Evolutionary conservation across 2,888 invertebrate species (phyloP), one percentile per base, ranked within the genome.

Genomic region (Macropis europaea): DNA sequence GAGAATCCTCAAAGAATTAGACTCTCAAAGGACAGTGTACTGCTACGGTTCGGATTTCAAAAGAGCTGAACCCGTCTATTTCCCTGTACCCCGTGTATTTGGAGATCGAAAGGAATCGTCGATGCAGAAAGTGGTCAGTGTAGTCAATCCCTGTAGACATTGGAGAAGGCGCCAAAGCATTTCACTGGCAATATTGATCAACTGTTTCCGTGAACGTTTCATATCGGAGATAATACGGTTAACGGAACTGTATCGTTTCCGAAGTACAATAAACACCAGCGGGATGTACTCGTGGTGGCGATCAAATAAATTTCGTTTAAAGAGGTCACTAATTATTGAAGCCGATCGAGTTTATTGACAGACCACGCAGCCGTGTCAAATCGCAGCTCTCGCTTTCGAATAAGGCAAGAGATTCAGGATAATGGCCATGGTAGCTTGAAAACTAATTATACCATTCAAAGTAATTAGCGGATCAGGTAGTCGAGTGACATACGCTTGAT

Each of bases 121-220:
- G 48, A 38, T 53, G 61, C 54, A 53, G 61, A 61, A 61, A 61
- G 43, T 50, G 61, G 70, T 38, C 48, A 42, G 19, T 19, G 32
- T 13, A 50, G 45, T 26, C 45, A 3, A 28, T 52, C 30, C 38
- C 15, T 19, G n/a, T 11, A 36, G 36, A 52, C 15, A 42, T 56
- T 32, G 19, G 17, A 50, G 50, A 43, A 28, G 26, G 13, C 34
- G 47, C 34, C n/a, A 48, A 26, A 60, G 30, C 47, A 17, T 61
- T 56, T 57, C 38, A 30, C 13, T 9, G 30, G 17, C 48, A 19
- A 56, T 53, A 19, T 64, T 50, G 64, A 60, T 45, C 17, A 59
- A 63, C 38, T 34, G 54, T 63, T 63, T 71, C 53, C 73, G 30
- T 2, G 32, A 13, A 11, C 3, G 52, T 53, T 63, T 48, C 38